Evolutionary conservation across 2,888 invertebrate species (phyloP), one percentile per base, ranked within the genome.

Genomic region (Pseudanteris insignis): DNA sequence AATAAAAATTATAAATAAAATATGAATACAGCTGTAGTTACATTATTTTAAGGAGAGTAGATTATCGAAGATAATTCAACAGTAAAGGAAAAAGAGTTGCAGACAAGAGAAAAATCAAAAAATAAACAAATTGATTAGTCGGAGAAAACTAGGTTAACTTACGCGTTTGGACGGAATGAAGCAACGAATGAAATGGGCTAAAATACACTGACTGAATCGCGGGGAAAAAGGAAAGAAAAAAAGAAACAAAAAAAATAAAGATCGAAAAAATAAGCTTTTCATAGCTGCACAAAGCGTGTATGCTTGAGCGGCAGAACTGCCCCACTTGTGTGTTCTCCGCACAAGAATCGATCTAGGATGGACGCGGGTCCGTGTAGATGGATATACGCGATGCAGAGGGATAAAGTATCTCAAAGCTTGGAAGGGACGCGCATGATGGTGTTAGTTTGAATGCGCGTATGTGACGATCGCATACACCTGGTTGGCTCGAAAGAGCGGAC

Each of bases 301-400:
- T 54, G 46, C 40, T 43, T 51, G 60, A 64, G 54, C 61, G 63
- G 46, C 63, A 57, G 5, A 36, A 32, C 15, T 57, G 59, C 47
- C 46, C 65, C 66, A 53, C 53, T 59, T 59, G 18, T 34, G 29
- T 29, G 11, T 32, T 53, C 41, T 25, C 32, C 37, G 33, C 37
- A 47, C 59, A 32, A 15, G 43, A 47, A 59, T 59, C 59, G 59
- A 59, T 47, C 43, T 59, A 53, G 48, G 38, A 60, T 54, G 53
- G 43, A 60, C 18, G 18, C 47, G 34, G 37, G 48, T 28, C 34
- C 44, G 44, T 6, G 37, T 43, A 24, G 44, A 4, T 18, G n/a
- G 18, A 58, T 40, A 38, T 54, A 62, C 18, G 18, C 18, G 18
- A 18, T n/a, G 18, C 18, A 18, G 18, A 18, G 3, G 6, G 18